Evolutionary conservation across 2,113 vertebrate genomes (phyloP).

Genomic region (Myxocyprinus asiaticus): DNA sequence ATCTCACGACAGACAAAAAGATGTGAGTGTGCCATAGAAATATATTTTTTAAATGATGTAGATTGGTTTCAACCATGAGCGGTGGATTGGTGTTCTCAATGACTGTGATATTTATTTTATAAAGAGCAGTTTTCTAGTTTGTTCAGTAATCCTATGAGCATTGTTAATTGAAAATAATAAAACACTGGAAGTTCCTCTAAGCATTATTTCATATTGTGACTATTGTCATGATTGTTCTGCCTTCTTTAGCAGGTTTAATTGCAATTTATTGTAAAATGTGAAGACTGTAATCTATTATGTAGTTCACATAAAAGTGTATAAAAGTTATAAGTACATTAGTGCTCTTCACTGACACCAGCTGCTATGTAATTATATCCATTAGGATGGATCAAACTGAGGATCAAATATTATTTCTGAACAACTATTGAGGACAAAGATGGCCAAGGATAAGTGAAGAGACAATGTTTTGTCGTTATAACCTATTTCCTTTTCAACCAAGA

Average conservation of each 20-base stretch:
- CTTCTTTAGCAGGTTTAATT: neutral
- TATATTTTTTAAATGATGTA: neutral
- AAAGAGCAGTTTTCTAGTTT: neutral
- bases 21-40: neutral
- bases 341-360: neutral
- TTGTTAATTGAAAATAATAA: neutral
- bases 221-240: neutral
- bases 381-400: too few relatives aligned
- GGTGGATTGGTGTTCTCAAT: neutral
- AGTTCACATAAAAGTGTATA: neutral
- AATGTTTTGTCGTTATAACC: conserved; percentile 1
- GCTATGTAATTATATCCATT: conserved; percentile 26
- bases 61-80: neutral
- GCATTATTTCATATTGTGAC: neutral
- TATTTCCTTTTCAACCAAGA: neutral
- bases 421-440: neutral
- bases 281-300: neutral
- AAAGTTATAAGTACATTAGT: conserved; percentile 9
- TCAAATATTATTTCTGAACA: too few relatives aligned
- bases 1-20: conserved; percentile 15
- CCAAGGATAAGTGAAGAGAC: neutral
- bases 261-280: neutral
- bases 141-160: neutral
- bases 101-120: neutral
- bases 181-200: neutral